Conservation (phyloP, 2,113 vertebrate species). For the Callospermophilus lateralis region DNA sequence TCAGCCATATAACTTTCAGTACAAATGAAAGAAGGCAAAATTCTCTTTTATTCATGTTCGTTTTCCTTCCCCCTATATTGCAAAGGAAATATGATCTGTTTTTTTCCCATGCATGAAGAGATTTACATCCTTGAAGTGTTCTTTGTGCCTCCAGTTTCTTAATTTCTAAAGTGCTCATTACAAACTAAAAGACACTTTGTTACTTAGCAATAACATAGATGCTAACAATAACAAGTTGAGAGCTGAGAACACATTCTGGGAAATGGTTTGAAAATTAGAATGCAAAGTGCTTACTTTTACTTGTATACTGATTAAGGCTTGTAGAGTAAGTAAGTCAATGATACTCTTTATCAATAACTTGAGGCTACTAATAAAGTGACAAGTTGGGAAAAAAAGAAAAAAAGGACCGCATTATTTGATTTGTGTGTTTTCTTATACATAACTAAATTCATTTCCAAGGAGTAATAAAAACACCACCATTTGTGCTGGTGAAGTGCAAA, state of each 20-base stretch:
- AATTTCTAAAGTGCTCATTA: slow-evolving; percentile 70
- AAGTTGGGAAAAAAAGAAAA: neutral
- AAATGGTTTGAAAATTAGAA: slow-evolving; percentile 64
- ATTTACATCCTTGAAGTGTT: slow-evolving; percentile 51
- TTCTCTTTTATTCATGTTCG: slow-evolving; percentile 30
- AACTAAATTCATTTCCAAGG: neutral
- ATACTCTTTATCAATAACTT: neutral
- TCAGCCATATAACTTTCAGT: neutral
- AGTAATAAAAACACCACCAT: neutral
- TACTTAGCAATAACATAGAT: slow-evolving; percentile 53
- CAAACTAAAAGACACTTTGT: slow-evolving; percentile 46
- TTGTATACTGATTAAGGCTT: slow-evolving; percentile 20
- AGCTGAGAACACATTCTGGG: slow-evolving; percentile 28
- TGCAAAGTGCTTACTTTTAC: slow-evolving; percentile 36
- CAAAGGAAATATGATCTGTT: neutral
- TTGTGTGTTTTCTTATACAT: neutral
- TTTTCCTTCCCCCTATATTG: neutral
- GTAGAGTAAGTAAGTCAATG: slow-evolving; percentile 37
- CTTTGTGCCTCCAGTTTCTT: slow-evolving; percentile 58
- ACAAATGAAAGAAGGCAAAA: neutral
- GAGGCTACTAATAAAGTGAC: neutral
- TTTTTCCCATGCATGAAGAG: neutral
- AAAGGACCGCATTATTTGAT: neutral
- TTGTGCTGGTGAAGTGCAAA: neutral
- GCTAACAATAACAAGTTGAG: neutral